These are phyloP conservation scores for Micoletzkya japonica DNA, from an alignment of 2,888 invertebrate genomes.

Conservation along the genomic window DNA sequence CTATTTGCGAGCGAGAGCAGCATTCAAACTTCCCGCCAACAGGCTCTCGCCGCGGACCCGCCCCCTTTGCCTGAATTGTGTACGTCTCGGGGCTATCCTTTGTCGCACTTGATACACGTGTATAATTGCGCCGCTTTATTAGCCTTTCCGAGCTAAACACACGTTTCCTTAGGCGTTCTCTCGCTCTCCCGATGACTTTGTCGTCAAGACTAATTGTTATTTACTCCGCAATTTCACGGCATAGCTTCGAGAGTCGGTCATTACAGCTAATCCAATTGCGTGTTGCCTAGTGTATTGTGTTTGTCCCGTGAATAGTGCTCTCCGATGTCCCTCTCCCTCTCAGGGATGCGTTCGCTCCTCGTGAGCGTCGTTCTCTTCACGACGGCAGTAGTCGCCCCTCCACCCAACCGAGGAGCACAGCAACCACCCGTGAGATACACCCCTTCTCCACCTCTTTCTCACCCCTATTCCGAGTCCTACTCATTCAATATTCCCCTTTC, in stretches of 20 bases:
- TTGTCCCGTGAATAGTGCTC: background rate
- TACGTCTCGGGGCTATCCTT: background rate
- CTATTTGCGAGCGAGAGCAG: too few relatives aligned
- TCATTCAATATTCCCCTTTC: background rate
- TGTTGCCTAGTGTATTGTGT: background rate
- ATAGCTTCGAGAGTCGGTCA: background rate
- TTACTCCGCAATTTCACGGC: too few relatives aligned
- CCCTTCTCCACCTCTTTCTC: background rate
- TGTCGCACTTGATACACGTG: conserved; percentile 20
- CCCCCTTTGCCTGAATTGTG: background rate
- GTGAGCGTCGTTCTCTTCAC: background rate
- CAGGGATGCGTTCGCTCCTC: conserved; percentile 21
- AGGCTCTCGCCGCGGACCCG: background rate
- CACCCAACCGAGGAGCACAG: background rate
- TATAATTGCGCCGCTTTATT: background rate
- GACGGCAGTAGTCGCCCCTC: conserved; percentile 10
- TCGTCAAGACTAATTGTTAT: too few relatives aligned
- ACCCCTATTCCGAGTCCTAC: background rate
- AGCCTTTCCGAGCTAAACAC: background rate
- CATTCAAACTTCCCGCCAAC: background rate
- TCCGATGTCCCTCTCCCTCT: too few relatives aligned
- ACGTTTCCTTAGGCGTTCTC: background rate
- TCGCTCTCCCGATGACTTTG: background rate
- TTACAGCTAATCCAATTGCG: background rate
- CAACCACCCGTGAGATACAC: background rate